A percentile compares a stretch with the other conserved stretches of the same genome.
Evolutionary conservation across 2,113 vertebrate species (phyloP).

Genomic region (Oryzias woworae): DNA sequence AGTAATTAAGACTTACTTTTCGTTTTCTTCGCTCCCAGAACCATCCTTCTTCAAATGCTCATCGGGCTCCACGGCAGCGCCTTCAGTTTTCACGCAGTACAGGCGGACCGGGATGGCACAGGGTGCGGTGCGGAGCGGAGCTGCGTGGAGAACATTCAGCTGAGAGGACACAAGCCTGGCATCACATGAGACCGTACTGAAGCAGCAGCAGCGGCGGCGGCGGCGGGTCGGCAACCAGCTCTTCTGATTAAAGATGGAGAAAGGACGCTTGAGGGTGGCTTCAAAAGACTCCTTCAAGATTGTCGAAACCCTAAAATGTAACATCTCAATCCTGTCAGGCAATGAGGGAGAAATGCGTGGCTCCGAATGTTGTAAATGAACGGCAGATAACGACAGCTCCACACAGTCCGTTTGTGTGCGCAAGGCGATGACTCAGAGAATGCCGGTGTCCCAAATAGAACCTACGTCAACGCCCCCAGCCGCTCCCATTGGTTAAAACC

Average conservation of each 20-base stretch:
- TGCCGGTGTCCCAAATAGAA: conserved; percentile 15
- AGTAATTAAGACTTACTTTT: conserved; percentile 67
- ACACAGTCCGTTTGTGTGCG: neutral
- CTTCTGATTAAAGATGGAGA: conserved; percentile 43
- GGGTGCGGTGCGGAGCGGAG: conserved; percentile 25
- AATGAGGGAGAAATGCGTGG: conserved; percentile 28
- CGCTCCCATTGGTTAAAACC: conserved; percentile 51
- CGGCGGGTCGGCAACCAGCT: conserved; percentile 39
- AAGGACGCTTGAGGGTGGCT: conserved; percentile 67
- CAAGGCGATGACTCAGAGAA: conserved; percentile 31
- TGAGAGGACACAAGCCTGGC: conserved; percentile 4
- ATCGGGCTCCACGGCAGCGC: conserved; percentile 42
- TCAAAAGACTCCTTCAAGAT: conserved; percentile 75
- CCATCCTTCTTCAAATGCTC: conserved; percentile 69
- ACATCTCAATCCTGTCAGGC: conserved; percentile 78
- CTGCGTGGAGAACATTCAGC: conserved; percentile 47
- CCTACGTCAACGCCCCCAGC: conserved; percentile 25
- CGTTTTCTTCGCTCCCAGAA: conserved; percentile 30
- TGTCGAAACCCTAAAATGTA: conserved; percentile 73
- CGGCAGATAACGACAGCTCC: no score
- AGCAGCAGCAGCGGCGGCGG: conserved; percentile 33
- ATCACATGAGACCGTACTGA: conserved; percentile 41
- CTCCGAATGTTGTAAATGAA: conserved; percentile 7
- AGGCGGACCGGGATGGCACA: conserved; percentile 24
- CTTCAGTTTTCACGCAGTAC: conserved; percentile 73